Evolutionary conservation across 2,888 invertebrate species (phyloP).

Genomic region (Dimorphilus gyrociliatus): DNA sequence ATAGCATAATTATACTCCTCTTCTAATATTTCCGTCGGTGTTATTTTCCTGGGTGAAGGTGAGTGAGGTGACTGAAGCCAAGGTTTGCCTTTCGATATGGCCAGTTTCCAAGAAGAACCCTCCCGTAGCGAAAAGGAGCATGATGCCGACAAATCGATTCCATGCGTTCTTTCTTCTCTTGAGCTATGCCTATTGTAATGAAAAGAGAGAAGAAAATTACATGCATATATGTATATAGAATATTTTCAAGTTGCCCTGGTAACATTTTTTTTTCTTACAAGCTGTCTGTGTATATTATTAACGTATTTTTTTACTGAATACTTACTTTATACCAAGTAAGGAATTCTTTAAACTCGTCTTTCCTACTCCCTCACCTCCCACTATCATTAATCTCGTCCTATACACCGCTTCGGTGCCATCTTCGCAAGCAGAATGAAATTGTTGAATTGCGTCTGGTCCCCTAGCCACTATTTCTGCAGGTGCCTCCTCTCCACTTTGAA

Average conservation of each 20-base stretch:
- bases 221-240: too few relatives aligned
- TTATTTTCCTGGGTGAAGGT: slow-evolving; percentile 1
- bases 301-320: too few relatives aligned
- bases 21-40: slow-evolving; percentile 18
- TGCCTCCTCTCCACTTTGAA: slow-evolving; percentile 24
- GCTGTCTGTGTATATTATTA: too few relatives aligned
- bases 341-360: slow-evolving; percentile 34
- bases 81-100: too few relatives aligned
- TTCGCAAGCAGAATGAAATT: slow-evolving; percentile 32
- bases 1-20: slow-evolving; percentile 31
- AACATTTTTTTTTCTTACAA: too few relatives aligned
- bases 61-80: not conserved
- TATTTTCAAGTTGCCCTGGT: too few relatives aligned
- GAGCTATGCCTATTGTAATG: slow-evolving; percentile 15
- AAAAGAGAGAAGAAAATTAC: too few relatives aligned
- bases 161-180: slow-evolving; percentile 20
- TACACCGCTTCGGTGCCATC: slow-evolving; percentile 32
- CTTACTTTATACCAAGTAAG: slow-evolving; percentile 27
- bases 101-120: slow-evolving; percentile 20
- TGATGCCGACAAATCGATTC: slow-evolving; percentile 28
- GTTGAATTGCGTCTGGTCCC: slow-evolving; percentile 31
- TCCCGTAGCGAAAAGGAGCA: slow-evolving; percentile 25
- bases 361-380: slow-evolving; percentile 33
- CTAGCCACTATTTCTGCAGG: slow-evolving; percentile 36
- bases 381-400: slow-evolving; percentile 33